phyloP scores from a whole-genome alignment of 2,113 vertebrate genomes.

The Neomonachus schauinslandi region DNA sequence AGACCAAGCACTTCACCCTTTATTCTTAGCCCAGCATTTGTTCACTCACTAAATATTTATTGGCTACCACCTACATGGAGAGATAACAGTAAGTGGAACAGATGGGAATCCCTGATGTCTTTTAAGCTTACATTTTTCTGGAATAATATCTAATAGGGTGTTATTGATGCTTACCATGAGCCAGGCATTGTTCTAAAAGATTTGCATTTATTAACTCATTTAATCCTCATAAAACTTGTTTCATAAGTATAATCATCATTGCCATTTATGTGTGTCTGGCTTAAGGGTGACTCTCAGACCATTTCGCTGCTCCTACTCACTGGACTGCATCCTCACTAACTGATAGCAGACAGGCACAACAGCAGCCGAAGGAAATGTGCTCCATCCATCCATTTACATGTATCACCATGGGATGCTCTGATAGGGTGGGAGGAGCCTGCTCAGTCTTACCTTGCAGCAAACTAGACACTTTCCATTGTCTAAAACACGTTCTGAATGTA shows the following conservation, averaged over 20 bases:
- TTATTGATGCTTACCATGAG: not conserved
- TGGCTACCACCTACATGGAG: rapidly evolving
- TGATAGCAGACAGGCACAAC: not conserved
- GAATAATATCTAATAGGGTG: not conserved
- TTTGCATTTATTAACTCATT: not conserved
- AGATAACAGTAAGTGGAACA: not conserved
- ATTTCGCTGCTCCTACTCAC: not conserved
- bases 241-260: not conserved
- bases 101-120: not conserved
- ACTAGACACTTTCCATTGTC: not conserved
- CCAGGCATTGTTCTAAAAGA: not conserved
- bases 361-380: not conserved
- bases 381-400: not conserved
- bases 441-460: not conserved
- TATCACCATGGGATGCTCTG: not conserved
- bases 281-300: not conserved
- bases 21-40: not conserved
- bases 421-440: not conserved
- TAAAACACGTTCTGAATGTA: not conserved
- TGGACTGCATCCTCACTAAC: not conserved
- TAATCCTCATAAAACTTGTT: not conserved
- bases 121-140: not conserved
- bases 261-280: not conserved
- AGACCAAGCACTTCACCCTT: not conserved
- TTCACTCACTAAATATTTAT: not conserved